A percentile compares a stretch with the other conserved stretches of the same genome.
Evolutionary conservation across 2,797 vertebrate species (phyloP).

Genomic region (Catamblyrhynchus diadema): DNA sequence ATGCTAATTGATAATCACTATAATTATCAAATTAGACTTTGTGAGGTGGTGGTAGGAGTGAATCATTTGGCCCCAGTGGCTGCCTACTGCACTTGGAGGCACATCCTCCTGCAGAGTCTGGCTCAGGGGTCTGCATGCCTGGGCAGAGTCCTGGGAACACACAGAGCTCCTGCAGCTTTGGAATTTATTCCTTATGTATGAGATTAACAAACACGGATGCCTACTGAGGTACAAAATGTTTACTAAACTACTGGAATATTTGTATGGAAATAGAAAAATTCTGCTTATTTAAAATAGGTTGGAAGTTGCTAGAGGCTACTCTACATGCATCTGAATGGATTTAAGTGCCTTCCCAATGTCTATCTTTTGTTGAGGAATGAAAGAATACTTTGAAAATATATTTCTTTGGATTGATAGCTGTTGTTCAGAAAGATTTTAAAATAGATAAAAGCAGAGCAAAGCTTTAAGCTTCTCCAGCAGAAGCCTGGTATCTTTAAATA

Average conservation of each 20-base stretch:
- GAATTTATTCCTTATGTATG: conserved; percentile 1
- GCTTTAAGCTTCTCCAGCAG: conserved; percentile 31
- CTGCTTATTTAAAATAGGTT: conserved; percentile 30
- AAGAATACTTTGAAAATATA: conserved; percentile 16
- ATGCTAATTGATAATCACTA: conserved; percentile 49
- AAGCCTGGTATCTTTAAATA: conserved; percentile 40
- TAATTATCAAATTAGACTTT: conserved; percentile 44
- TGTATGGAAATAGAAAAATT: conserved; percentile 24
- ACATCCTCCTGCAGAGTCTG: not conserved
- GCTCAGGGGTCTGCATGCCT: not conserved
- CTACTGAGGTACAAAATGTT: conserved; percentile 1
- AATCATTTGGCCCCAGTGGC: not conserved
- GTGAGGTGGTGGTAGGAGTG: not conserved
- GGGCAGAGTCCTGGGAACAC: not conserved
- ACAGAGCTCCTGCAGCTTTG: not conserved
- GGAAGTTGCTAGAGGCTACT: conserved; percentile 19
- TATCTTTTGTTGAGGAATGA: not conserved
- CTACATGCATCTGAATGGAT: not conserved
- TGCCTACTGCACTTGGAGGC: not conserved
- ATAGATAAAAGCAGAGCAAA: conserved; percentile 38
- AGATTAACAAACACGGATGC: conserved; percentile 20
- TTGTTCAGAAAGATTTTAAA: conserved; percentile 27
- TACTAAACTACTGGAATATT: conserved; percentile 2
- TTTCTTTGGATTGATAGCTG: not conserved
- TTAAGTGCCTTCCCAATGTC: not conserved